Percentiles rank a stretch among this genome's conserved stretches.
Evolutionary conservation across 2,888 invertebrate genomes (phyloP).

Genomic region (Lordiphosa fenestrarum): DNA sequence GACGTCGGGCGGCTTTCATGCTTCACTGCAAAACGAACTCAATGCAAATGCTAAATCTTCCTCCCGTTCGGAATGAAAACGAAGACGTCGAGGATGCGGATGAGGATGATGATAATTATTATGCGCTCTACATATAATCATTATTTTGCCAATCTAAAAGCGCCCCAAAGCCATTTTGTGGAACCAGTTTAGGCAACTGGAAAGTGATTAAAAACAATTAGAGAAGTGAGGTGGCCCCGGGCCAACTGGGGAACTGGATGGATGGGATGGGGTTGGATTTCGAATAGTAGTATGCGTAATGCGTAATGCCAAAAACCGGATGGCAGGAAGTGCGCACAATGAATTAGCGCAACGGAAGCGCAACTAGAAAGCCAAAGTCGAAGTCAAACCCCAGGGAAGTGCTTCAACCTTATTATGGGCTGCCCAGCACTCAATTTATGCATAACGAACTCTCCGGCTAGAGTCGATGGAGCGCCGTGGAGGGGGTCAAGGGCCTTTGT

Average conservation of each 20-base stretch:
- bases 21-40: too few species aligned
- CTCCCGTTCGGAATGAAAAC: conserved; percentile 5
- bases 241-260: background rate
- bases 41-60: too few species aligned
- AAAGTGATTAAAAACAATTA: conserved; percentile 70
- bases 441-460: conserved; percentile 19
- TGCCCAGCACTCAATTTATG: conserved; percentile 42
- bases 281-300: conserved; percentile 12
- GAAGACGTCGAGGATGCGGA: background rate
- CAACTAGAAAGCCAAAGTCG: conserved; percentile 35
- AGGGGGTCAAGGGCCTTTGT: conserved; percentile 7
- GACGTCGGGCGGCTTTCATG: too few species aligned
- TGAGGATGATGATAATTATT: conserved; percentile 36
- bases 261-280: background rate
- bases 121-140: conserved; percentile 35
- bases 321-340: conserved; percentile 68
- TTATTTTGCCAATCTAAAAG: conserved; percentile 50
- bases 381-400: conserved; percentile 30
- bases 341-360: conserved; percentile 64
- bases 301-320: conserved; percentile 37
- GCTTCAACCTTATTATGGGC: background rate
- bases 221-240: conserved; percentile 11
- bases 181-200: conserved; percentile 34
- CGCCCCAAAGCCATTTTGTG: conserved; percentile 33
- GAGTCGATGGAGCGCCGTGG: too few species aligned